Evolutionary conservation across 1,140 invertebrate species (phyloP).

Genomic region (Andrena cerasifolii): DNA sequence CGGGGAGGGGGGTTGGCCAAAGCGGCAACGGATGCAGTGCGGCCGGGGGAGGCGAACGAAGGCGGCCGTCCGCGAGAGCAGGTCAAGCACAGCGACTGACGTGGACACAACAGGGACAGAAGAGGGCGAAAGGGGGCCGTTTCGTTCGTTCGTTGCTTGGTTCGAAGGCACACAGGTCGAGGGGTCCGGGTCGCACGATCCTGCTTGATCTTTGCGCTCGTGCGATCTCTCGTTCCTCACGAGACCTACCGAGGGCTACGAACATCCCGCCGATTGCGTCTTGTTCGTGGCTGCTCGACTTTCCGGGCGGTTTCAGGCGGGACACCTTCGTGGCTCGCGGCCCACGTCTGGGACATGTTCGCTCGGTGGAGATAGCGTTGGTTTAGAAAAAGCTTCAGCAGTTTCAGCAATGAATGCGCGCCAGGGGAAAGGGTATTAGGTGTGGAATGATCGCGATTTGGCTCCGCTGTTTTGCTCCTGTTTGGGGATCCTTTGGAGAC

Average conservation of each 20-base stretch:
- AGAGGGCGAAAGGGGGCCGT: constrained; percentile 55
- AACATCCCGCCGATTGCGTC: constrained; percentile 64
- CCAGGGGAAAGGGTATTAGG: too few species aligned
- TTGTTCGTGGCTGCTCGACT: constrained; percentile 43
- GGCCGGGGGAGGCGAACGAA: constrained; percentile 8
- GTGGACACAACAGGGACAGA: constrained; percentile 47
- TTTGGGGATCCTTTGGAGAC: too few species aligned
- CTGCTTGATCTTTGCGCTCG: constrained; percentile 82
- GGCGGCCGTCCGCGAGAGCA: constrained; percentile 37
- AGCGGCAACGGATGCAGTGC: constrained; percentile 9
- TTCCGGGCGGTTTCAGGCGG: too few species aligned
- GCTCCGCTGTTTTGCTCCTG: too few species aligned
- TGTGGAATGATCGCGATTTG: too few species aligned
- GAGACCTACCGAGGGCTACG: constrained; percentile 75
- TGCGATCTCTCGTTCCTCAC: constrained; percentile 77
- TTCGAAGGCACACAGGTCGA: constrained; percentile 74
- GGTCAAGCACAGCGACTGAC: constrained; percentile 50
- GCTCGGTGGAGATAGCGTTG: too few species aligned
- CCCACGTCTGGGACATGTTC: too few species aligned
- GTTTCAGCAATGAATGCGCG: too few species aligned
- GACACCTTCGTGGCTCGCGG: too few species aligned
- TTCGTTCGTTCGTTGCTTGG: constrained; percentile 56
- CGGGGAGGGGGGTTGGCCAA: constrained; percentile 31
- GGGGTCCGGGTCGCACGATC: constrained; percentile 82
- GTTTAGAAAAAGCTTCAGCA: too few species aligned